These are phyloP conservation scores for Osmerus mordax DNA, from an alignment of 2,113 vertebrate genomes.

Conservation along the genomic window DNA sequence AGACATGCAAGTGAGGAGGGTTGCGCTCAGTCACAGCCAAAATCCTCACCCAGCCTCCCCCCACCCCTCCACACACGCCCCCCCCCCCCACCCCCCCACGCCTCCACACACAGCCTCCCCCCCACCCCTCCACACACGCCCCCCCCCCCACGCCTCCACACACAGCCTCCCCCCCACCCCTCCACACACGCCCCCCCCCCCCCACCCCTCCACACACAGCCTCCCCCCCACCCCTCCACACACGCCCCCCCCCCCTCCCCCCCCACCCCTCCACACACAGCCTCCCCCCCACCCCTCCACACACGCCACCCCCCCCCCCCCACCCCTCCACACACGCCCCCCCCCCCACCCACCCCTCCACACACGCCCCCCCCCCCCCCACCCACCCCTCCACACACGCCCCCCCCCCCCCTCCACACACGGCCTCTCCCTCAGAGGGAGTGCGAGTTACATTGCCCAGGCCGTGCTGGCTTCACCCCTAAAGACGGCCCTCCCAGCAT, in stretches of 20 bases:
- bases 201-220: neutral
- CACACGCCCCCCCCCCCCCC: no score
- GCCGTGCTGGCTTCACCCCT: no score
- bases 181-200: neutral
- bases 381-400: neutral
- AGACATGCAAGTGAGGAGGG: conserved; percentile 19
- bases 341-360: neutral
- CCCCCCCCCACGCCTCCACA: neutral
- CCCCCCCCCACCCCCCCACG: conserved; percentile 38
- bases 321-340: neutral
- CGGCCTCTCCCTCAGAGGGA: neutral
- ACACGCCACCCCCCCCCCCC: conserved; percentile 13
- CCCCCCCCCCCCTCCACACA: conserved; percentile 1
- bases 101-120: conserved; percentile 37
- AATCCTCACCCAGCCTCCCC: conserved; percentile 9
- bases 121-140: neutral
- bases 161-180: conserved; percentile 4
- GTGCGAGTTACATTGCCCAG: neutral
- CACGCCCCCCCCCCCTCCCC: neutral
- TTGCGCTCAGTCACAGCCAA: conserved; percentile 8
- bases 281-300: neutral
- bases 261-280: neutral
- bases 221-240: conserved; percentile 8
- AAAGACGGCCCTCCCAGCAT: no score
- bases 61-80: conserved; percentile 34